phyloP scores from a whole-genome alignment of 1,140 invertebrate genomes.

The fruit fly (Drosophila melanogaster) region Release_6_plus_ISO1_MT NT_033779.5:20367501-20368000 shows the following conservation, averaged over 20 bases:
- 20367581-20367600: conserved; percentile 48
- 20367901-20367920: conserved; percentile 3
- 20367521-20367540: conserved; percentile 40
- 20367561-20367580: conserved; percentile 31
- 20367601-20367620: conserved; percentile 54
- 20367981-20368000: conserved; percentile 45
- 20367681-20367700: conserved; percentile 74
- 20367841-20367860: too few relatives aligned
- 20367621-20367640: conserved; percentile 45
- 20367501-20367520: conserved; percentile 33
- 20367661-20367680: conserved; percentile 62
- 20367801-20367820: too few relatives aligned
- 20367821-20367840: too few relatives aligned
- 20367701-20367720: conserved; percentile 32
- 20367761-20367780: too few relatives aligned
- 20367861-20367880: too few relatives aligned
- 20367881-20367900: not conserved
- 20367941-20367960: conserved; percentile 16
- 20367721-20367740: not conserved
- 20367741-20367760: not conserved
- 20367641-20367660: conserved; percentile 67
- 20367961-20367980: conserved; percentile 48
- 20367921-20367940: conserved; percentile 30
- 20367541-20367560: conserved; percentile 24
- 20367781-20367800: too few relatives aligned